Base-by-base conservation (phyloP, 1,140 invertebrate genomes). In the Holcopasites calliopsidis region DNA sequence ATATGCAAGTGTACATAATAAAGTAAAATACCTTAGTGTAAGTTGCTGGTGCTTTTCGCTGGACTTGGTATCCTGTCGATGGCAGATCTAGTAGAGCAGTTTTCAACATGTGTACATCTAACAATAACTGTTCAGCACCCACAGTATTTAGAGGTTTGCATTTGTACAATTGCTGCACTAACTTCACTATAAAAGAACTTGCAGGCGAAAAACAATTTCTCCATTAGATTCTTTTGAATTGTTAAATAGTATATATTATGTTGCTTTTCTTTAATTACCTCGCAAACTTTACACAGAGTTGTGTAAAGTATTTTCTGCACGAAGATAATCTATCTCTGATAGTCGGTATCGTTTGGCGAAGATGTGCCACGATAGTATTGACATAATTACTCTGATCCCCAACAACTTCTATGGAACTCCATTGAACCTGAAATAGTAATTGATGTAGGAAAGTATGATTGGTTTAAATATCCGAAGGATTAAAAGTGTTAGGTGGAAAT, bases 51-150 rank as follows among this genome's bases (percentile, higher is more conserved):
- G 97, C 96, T 89, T 97, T 97, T 49, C 97, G 92, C 71, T 95
- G 95, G 2, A 98, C 94, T 86, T 96, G 95, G 21, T 96, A 97
- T 1, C 97, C 97, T 42, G 98, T 95, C 0, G 97, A 98, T 0
- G 99, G 99, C 70, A 99, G 92, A 90, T 99, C 97, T 18, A 99
- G 89, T n/a, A 99, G 88, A 10, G 98, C 96, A 1, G 98, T 98
- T 92, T 99, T 99, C 26, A 99, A 90, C 91, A 98, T 98, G 85
- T 99, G 98, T 10, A 99, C 98, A 90, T 99, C 99, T 1, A 99
- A 90, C 26, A 99, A 90, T n/a, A 99, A 90, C 91, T 99, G 99
- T 89, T 99, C 98, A 3, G 98, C 98, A 49, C 98, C 99, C 35
- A 96, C 96, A 2, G 97, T 96, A 76, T 95, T 98, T 1, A 99